Evolutionary conservation across 2,888 invertebrate genomes (phyloP).

Genomic region (Melieria omissa): DNA sequence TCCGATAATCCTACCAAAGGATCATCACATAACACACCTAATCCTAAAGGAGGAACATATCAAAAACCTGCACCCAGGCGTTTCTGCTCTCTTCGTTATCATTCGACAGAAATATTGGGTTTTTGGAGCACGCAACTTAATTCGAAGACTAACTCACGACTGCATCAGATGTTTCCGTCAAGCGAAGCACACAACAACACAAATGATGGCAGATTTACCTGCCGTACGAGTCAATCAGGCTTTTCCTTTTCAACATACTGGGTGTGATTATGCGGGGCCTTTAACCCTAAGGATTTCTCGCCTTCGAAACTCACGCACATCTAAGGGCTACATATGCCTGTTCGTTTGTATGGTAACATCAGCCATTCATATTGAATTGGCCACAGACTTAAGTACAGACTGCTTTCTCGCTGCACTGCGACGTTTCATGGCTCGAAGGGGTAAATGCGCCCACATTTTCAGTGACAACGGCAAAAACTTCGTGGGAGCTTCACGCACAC

Average conservation of each 20-base stretch:
- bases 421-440: constrained; percentile 35
- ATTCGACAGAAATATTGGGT: constrained; percentile 3
- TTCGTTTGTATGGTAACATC: no score
- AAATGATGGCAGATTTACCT: no score
- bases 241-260: no score
- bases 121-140: constrained; percentile 4
- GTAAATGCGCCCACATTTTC: constrained; percentile 33
- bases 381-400: constrained; percentile 38
- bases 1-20: no score
- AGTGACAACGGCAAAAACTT: constrained; percentile 43
- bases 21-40: no score
- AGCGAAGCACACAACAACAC: no score
- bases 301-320: no score
- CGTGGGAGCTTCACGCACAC: constrained; percentile 33
- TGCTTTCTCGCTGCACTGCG: constrained; percentile 38
- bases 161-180: constrained; percentile 3
- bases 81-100: neutral
- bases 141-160: neutral
- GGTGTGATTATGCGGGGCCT: no score
- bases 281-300: no score
- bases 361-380: no score
- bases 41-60: neutral
- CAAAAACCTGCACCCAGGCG: constrained; percentile 3
- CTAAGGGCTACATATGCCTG: no score
- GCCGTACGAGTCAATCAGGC: no score